Evolutionary conservation across 2,113 vertebrate species (phyloP).

Genomic region (Gallinago undulata): DNA sequence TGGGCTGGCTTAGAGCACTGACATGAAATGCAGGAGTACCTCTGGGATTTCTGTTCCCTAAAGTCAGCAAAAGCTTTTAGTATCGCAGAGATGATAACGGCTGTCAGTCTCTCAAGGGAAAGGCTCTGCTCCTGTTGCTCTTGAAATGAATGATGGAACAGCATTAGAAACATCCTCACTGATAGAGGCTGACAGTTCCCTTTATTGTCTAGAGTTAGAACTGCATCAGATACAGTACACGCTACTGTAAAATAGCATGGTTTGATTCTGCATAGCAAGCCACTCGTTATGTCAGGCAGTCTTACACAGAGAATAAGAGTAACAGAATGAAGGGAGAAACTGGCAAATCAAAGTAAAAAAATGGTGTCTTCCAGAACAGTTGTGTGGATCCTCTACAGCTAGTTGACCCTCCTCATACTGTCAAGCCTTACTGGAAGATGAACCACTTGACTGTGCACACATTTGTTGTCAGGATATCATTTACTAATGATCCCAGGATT

Average conservation of each 20-base stretch:
- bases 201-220: neutral
- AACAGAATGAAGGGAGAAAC: neutral
- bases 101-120: conserved; percentile 34
- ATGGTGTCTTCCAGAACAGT: neutral
- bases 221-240: neutral
- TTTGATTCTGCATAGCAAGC: neutral
- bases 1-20: neutral
- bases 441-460: neutral
- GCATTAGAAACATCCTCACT: neutral
- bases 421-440: neutral
- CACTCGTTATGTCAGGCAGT: neutral
- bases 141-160: conserved; percentile 29
- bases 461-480: neutral
- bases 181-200: neutral
- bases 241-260: neutral
- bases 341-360: neutral
- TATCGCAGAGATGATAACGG: conserved; percentile 1
- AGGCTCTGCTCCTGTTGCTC: neutral
- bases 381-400: neutral
- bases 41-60: conserved; percentile 24
- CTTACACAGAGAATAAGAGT: neutral
- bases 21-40: neutral
- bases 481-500: neutral
- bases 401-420: neutral
- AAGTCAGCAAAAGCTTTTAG: conserved; percentile 27